Evolutionary conservation across 2,888 invertebrate genomes (phyloP).

Genomic region (Heliothis peltigera): DNA sequence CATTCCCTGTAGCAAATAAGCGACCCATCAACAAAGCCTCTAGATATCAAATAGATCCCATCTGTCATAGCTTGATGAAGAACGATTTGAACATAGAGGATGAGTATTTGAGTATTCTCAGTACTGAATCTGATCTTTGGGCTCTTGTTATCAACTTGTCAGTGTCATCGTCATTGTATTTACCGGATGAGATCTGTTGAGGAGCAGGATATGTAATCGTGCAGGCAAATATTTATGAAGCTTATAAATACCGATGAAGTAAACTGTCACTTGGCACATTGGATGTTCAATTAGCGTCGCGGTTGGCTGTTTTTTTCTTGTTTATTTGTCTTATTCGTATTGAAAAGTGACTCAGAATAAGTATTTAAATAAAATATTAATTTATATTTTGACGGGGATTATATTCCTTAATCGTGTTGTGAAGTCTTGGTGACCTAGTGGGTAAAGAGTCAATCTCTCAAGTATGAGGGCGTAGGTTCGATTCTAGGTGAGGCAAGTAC

Average conservation of each 20-base stretch:
- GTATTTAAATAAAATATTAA: not conserved
- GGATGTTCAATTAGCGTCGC: not conserved
- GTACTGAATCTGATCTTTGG: not conserved
- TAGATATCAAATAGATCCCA: not conserved
- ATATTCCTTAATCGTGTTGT: not conserved
- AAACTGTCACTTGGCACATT: conserved; percentile 1
- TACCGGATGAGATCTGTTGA: conserved; percentile 27
- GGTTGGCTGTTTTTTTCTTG: too few relatives aligned
- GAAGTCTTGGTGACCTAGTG: too few relatives aligned
- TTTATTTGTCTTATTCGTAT: not conserved
- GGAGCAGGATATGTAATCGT: not conserved
- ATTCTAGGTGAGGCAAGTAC: too few relatives aligned
- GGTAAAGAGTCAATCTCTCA: too few relatives aligned
- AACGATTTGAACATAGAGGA: conserved; percentile 12
- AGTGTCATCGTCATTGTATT: conserved; percentile 22
- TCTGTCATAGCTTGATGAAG: conserved; percentile 7
- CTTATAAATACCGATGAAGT: conserved; percentile 28
- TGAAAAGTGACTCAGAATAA: not conserved
- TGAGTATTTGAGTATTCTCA: not conserved
- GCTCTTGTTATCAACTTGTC: conserved; percentile 36
- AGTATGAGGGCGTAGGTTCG: too few relatives aligned
- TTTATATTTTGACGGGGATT: not conserved
- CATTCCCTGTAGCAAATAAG: not conserved
- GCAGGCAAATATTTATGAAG: not conserved
- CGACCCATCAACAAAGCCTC: not conserved